These are phyloP conservation scores for Cyanocitta stelleri DNA, from an alignment of 2,113 vertebrate species.

Conservation along the genomic window DNA sequence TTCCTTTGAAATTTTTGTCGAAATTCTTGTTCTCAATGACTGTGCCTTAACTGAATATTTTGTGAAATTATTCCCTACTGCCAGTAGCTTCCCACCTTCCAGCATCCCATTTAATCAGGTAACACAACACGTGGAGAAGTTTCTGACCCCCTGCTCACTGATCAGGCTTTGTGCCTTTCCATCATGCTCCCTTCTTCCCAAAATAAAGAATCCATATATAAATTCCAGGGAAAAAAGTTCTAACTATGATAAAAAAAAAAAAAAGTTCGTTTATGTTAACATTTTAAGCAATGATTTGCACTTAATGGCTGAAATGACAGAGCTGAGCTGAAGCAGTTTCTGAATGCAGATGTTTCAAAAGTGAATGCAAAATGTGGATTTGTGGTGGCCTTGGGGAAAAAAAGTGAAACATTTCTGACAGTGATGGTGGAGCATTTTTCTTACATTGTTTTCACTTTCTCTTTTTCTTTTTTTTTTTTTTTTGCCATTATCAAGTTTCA, in stretches of 20 bases:
- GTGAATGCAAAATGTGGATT: background rate
- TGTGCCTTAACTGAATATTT: background rate
- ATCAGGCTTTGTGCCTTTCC: background rate
- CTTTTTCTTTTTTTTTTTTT: background rate
- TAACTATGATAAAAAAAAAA: background rate
- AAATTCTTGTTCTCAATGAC: background rate
- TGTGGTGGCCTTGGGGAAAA: background rate
- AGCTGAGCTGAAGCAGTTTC: background rate
- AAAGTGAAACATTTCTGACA: conserved; percentile 5
- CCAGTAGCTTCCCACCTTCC: background rate
- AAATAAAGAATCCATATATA: background rate
- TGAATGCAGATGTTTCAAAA: conserved; percentile 10
- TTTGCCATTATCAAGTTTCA: background rate
- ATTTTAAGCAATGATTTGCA: background rate
- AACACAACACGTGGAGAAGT: background rate
- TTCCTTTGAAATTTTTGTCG: background rate
- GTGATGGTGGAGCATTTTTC: background rate
- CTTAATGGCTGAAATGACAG: conserved; percentile 11
- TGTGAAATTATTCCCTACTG: background rate
- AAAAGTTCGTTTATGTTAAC: background rate
- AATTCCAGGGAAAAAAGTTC: background rate
- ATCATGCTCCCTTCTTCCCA: background rate
- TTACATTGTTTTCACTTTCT: background rate
- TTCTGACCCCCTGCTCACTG: background rate
- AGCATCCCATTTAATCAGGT: background rate